These are phyloP conservation scores for Perognathus longimembris DNA, from an alignment of 2,113 vertebrate species.

Conservation along the genomic window DNA sequence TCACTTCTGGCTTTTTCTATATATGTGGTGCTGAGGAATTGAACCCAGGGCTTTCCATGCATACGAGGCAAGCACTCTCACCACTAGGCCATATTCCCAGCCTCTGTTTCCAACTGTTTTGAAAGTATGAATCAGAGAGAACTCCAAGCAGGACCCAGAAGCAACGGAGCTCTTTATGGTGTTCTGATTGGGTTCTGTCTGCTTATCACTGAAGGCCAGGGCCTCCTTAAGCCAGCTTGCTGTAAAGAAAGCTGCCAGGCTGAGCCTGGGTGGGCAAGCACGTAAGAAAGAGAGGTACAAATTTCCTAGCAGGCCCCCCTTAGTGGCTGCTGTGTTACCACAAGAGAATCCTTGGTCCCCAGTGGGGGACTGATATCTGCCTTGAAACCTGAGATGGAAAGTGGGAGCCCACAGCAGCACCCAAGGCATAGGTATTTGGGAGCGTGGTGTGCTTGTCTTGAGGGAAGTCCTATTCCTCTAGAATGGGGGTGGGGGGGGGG, in stretches of 20 bases:
- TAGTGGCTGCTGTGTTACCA: neutral
- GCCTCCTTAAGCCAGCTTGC: neutral
- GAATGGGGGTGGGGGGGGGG: neutral
- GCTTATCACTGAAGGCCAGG: neutral
- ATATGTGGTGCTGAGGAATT: too few species aligned
- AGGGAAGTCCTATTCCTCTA: neutral
- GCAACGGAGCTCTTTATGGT: neutral
- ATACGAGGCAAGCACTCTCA: too few species aligned
- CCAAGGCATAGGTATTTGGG: neutral
- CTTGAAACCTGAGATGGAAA: neutral
- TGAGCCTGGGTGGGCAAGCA: neutral
- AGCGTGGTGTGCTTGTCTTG: neutral
- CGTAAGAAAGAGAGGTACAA: neutral
- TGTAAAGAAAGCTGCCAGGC: neutral
- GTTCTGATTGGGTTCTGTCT: neutral
- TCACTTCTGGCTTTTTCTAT: too few species aligned
- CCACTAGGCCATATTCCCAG: too few species aligned
- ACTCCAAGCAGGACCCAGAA: neutral
- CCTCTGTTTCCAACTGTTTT: neutral
- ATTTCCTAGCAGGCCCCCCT: neutral
- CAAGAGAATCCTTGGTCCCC: neutral
- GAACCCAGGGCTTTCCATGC: too few species aligned
- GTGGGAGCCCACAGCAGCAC: neutral
- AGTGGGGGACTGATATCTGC: neutral
- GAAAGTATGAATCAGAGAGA: neutral